A percentile compares a stretch with the other conserved stretches of the same genome.
phyloP scores from a whole-genome alignment of 2,888 invertebrate species.

The Hirtodrosophila trivittata region DNA sequence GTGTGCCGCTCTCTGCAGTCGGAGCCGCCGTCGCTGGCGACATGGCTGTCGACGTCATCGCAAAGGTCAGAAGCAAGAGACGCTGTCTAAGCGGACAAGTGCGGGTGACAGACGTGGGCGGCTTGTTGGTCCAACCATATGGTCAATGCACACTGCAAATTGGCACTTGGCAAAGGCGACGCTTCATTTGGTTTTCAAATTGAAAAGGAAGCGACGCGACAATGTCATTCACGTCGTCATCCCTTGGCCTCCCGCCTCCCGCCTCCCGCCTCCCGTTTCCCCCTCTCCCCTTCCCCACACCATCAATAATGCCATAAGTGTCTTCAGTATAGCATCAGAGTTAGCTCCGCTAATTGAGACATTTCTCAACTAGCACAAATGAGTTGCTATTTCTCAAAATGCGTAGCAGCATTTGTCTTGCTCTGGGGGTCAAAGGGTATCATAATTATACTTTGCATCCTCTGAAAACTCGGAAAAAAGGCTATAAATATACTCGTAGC shows the following conservation, averaged over 20 bases:
- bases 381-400: conserved; percentile 58
- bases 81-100: conserved; percentile 1
- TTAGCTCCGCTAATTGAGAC: conserved; percentile 68
- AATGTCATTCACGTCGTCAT: conserved; percentile 32
- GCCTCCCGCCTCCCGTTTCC: background rate
- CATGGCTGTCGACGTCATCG: conserved; percentile 60
- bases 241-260: background rate
- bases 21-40: conserved; percentile 3
- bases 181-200: conserved; percentile 68
- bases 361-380: conserved; percentile 69
- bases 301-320: background rate
- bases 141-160: conserved; percentile 69
- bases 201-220: conserved; percentile 61
- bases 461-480: conserved; percentile 1
- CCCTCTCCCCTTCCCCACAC: background rate
- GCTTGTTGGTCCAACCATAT: conserved; percentile 52
- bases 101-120: conserved; percentile 27
- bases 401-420: conserved; percentile 5
- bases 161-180: conserved; percentile 55
- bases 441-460: background rate
- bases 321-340: conserved; percentile 18
- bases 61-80: conserved; percentile 56
- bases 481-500: background rate
- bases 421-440: background rate
- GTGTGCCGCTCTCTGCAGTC: conserved; percentile 38